Evolutionary conservation across 1,140 invertebrate genomes (phyloP).

Genomic region (Ceratina australensis): DNA sequence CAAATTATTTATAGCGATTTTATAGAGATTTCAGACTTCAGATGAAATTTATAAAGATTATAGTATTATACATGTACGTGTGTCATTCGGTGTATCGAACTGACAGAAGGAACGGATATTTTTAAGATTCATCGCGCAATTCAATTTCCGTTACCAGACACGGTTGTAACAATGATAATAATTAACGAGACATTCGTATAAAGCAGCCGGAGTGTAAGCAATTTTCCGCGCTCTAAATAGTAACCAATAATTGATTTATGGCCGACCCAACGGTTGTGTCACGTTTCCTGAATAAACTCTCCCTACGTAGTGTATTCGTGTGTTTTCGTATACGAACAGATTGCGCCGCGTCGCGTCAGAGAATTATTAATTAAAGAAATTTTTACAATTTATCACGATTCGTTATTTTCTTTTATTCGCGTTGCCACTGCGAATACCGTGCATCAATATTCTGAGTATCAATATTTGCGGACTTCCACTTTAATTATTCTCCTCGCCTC

Average conservation of each 20-base stretch:
- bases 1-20: too few relatives aligned
- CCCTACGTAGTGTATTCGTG: neutral
- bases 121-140: neutral
- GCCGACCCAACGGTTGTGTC: slow-evolving; percentile 10
- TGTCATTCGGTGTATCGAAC: neutral
- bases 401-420: neutral
- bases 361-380: slow-evolving; percentile 10
- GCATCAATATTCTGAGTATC: slow-evolving; percentile 3
- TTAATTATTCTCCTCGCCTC: neutral
- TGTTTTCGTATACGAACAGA: neutral
- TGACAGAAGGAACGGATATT: neutral
- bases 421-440: neutral
- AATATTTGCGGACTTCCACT: neutral
- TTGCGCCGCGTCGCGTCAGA: neutral
- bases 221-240: slow-evolving; percentile 37
- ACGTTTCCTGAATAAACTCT: slow-evolving; percentile 22
- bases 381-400: neutral
- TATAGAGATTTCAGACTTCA: neutral
- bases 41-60: neutral
- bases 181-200: slow-evolving; percentile 26
- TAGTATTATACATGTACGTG: neutral
- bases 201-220: slow-evolving; percentile 25
- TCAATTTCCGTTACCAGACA: slow-evolving; percentile 9
- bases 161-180: slow-evolving; percentile 18
- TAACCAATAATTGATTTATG: slow-evolving; percentile 46